These are phyloP conservation scores for Romanogobio albipinnatus DNA, from an alignment of 2,113 vertebrate species.

Conservation along the genomic window DNA sequence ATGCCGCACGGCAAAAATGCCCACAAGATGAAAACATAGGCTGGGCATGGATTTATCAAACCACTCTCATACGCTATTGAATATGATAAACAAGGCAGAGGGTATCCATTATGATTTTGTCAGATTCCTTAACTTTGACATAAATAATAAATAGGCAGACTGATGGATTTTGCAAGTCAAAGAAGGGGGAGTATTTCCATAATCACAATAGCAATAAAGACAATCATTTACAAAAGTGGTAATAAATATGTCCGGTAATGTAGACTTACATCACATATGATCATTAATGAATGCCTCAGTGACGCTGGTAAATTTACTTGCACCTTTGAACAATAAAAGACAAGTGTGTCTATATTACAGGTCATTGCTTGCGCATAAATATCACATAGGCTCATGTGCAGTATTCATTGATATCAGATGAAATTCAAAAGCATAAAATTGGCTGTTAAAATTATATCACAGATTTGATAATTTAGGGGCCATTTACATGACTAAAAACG, in stretches of 20 bases:
- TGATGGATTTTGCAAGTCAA: constrained; percentile 56
- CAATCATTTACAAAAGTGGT: constrained; percentile 48
- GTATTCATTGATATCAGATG: constrained; percentile 60
- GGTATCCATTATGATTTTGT: constrained; percentile 75
- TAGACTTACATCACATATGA: constrained; percentile 31
- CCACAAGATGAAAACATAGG: constrained; percentile 78
- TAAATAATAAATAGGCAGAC: constrained; percentile 72
- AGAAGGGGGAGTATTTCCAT: constrained; percentile 39
- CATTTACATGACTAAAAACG: no score
- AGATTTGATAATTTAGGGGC: not conserved
- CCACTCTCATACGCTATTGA: constrained; percentile 73
- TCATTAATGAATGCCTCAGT: constrained; percentile 43
- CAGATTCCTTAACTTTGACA: constrained; percentile 64
- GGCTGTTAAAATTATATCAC: constrained; percentile 25
- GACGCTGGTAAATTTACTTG: constrained; percentile 33
- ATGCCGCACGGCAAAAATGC: constrained; percentile 68
- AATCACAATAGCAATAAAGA: constrained; percentile 48
- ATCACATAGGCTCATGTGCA: constrained; percentile 64
- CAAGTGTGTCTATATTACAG: constrained; percentile 62
- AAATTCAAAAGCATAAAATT: constrained; percentile 54
- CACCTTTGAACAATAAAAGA: constrained; percentile 55
- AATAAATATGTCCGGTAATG: constrained; percentile 40
- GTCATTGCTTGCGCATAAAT: constrained; percentile 68
- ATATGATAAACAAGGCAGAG: constrained; percentile 76
- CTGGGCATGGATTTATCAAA: constrained; percentile 77